Evolutionary conservation across 2,113 vertebrate species (phyloP).

Genomic region (Tragelaphus imberbis): DNA sequence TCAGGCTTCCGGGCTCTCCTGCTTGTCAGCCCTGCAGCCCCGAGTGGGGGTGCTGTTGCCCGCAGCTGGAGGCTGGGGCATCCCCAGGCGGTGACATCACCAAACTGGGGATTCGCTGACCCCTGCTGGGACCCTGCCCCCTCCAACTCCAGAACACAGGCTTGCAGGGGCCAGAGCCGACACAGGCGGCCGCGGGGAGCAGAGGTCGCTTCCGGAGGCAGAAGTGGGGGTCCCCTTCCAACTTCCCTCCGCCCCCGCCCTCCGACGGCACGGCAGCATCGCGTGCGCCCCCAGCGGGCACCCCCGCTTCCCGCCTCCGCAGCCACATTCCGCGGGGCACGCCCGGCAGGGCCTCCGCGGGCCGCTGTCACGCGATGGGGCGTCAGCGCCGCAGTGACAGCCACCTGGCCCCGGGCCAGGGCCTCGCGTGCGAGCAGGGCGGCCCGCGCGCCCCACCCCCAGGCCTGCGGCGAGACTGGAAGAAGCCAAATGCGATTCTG

Average conservation of each 20-base stretch:
- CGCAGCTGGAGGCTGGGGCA: not conserved
- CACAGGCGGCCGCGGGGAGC: not conserved
- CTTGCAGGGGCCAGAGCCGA: not conserved
- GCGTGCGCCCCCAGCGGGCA: slow-evolving; percentile 3
- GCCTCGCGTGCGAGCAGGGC: slow-evolving; percentile 65
- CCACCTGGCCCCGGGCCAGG: slow-evolving; percentile 85
- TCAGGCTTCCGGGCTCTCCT: not conserved
- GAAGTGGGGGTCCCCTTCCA: not conserved
- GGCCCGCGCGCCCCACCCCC: not conserved
- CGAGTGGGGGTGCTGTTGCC: not conserved
- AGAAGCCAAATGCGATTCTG: not conserved
- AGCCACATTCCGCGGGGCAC: slow-evolving; percentile 81
- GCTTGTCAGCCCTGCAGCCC: not conserved
- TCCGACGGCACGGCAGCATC: slow-evolving; percentile 62
- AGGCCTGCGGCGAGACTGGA: not conserved
- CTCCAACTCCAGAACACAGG: too few relatives aligned
- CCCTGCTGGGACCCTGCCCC: not conserved
- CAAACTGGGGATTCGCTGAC: not conserved
- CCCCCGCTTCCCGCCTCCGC: slow-evolving; percentile 51
- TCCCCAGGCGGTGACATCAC: not conserved
- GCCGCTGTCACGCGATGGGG: slow-evolving; percentile 53
- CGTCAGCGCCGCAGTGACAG: slow-evolving; percentile 56
- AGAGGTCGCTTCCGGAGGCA: not conserved
- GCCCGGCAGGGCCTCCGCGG: slow-evolving; percentile 32
- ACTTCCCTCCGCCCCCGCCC: not conserved